Evolutionary conservation across 2,888 invertebrate species (phyloP), one percentile per base, ranked within the genome.

Genomic region (Aquatica leii): DNA sequence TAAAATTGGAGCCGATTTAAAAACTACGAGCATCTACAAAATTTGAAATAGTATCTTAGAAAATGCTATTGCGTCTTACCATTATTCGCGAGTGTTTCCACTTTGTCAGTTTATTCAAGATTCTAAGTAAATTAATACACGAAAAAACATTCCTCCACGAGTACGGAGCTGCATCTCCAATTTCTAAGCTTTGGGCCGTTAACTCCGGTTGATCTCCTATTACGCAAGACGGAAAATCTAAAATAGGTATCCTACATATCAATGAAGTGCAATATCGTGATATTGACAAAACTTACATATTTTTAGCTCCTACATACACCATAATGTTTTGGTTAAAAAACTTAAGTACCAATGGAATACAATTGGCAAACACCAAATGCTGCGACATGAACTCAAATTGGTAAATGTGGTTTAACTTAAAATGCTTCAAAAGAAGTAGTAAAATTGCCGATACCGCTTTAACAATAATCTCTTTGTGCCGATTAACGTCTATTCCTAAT

Each of bases 331-430:
- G 98, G 82, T 99, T 99, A 81, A 99, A 95, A 84, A 99, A 99
- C 81, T 99, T 99, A 57, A 99, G 84, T 15, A 99, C 95, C 66
- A 99, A 84, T 0, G 99, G 99, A 81, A 99, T 97, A 79, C 98
- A 99, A 81, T 99, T 99, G 62, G 98, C 98, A 83, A 98, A 98
- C 8, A 99, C 97, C 71, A 99, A 85, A 84, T 99, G 98, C 82
- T 99, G 98, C 1, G 97, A 95, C 91, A 98, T 95, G 79, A 95
- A 98, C 83, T 99, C 99, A 85, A 98, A 99, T 84, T 99, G 99
- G 81, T 98, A 99, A 49, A 98, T 88, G 83, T 99, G 99, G 83
- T 98, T 99, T 46, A 93, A 79, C 83, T 98, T 98, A 77, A 98
- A 96, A 84, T 99, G 98, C 83, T 99, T 99, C 69, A 99, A 83